Evolutionary conservation across 2,113 vertebrate genomes (phyloP), one percentile per base, ranked within the genome.

Genomic region (Brevimyrus niger): DNA sequence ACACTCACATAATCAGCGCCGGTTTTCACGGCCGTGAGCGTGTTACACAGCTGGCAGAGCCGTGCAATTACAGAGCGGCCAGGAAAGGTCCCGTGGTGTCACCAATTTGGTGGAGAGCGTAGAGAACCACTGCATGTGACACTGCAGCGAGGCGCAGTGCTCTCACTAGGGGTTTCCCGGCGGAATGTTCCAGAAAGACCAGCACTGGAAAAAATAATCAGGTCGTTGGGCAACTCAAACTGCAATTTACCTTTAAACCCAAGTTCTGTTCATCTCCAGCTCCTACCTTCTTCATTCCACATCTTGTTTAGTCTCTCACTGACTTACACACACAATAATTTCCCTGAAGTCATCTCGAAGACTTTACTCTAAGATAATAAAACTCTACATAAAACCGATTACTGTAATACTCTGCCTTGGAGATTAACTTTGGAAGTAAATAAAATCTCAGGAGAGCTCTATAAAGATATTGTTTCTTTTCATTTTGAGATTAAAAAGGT

Each of bases 371-470:
- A 80, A 80, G 73, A 80, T 80, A 80, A 80, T 38, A 61, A 53
- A 87, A 50, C 21, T 53, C n/a, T 86, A 53, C 9, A 80, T 80
- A 80, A 61, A 87, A 87, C 31, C 53, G 86, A 87, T 87, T 61
- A 87, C 86, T 31, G 21, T 51, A 86, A 86, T 58, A 87, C 86
- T 61, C 35, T 87, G 31, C 86, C 86, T 61, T 42, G 19, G 73
- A 42, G 31, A 80, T 80, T 42, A 80, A 31, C 61, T 69, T 69
- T 42, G 35, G 73, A 80, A 80, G 73, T 69, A 80, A 42, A 38
- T 80, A 80, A 80, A 35, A 19, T 80, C 73, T 80, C 73, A 80
- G 73, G 31, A 80, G 73, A 38, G 73, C 31, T 11, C 73, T 80
- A 80, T 80, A 80, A 80, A 42, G 31, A 80, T 80, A 80, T 80